These are phyloP conservation scores for Crocodylus rhombifer DNA, from an alignment of 2,797 vertebrate genomes.

Conservation along the genomic window DNA sequence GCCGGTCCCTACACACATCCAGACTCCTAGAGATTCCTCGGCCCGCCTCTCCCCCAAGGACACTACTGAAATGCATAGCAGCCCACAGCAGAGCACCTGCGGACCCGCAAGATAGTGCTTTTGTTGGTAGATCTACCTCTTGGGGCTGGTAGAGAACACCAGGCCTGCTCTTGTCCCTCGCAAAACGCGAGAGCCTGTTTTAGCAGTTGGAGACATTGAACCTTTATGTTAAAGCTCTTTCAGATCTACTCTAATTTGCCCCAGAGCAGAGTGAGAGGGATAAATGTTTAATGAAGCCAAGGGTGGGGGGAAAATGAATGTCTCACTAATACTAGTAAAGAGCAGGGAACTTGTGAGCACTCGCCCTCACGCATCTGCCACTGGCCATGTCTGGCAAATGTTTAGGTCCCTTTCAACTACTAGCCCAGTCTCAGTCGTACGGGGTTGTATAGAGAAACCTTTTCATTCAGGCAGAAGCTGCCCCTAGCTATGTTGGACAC, in stretches of 20 bases:
- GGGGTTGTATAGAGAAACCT: too few relatives aligned
- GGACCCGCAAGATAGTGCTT: not conserved
- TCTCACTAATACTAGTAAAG: not conserved
- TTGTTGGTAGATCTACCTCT: not conserved
- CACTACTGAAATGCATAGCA: not conserved
- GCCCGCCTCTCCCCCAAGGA: not conserved
- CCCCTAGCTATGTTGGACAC: not conserved
- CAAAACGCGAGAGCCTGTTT: not conserved
- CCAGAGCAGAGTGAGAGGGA: constrained; percentile 49
- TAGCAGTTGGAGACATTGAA: not conserved
- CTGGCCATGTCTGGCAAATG: not conserved
- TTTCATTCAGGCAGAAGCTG: not conserved
- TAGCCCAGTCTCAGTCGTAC: not conserved
- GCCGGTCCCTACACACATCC: not conserved
- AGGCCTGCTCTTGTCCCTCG: not conserved
- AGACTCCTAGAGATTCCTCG: not conserved
- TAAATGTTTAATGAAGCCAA: constrained; percentile 62
- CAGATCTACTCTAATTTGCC: not conserved
- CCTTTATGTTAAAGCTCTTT: not conserved
- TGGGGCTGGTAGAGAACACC: not conserved
- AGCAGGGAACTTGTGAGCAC: not conserved
- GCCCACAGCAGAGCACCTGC: not conserved
- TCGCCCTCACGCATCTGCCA: not conserved
- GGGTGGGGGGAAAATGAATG: not conserved
- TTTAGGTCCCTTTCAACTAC: not conserved